Conservation (phyloP, 2,888 invertebrate genomes). For the Drosophila demipolita region DNA sequence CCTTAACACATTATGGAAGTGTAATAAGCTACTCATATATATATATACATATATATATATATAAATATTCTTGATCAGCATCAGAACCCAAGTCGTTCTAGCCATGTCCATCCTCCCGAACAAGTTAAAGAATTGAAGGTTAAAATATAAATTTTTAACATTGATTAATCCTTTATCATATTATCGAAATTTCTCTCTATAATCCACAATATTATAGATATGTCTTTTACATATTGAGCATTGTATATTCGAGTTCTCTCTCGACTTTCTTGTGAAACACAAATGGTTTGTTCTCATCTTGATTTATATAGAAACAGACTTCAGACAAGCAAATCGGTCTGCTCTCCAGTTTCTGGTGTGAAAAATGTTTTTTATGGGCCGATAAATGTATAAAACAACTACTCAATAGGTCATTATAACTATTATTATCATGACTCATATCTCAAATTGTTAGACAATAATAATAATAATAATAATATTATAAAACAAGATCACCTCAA, state of each 20-base stretch:
- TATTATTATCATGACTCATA: constrained; percentile 10
- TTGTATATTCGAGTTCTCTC: neutral
- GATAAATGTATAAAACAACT: neutral
- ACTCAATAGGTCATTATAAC: neutral
- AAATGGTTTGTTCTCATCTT: neutral
- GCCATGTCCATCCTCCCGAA: neutral
- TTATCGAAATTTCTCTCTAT: neutral
- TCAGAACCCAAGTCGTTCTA: neutral
- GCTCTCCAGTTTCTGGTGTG: neutral
- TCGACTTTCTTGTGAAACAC: neutral
- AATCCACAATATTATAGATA: neutral
- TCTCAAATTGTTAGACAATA: constrained; percentile 17
- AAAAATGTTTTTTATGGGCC: neutral
- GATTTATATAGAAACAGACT: neutral
- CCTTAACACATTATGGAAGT: neutral
- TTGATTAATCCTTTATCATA: neutral
- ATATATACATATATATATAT: neutral
- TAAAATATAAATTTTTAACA: neutral
- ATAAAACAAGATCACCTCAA: constrained; percentile 28
- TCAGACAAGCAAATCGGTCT: neutral
- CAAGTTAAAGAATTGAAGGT: neutral
- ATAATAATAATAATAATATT: constrained; percentile 13
- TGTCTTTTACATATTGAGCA: neutral
- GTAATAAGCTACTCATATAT: neutral
- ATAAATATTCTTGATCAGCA: neutral